Conservation (phyloP, 2,888 invertebrate genomes). For the Cheilosia vernalis region DNA sequence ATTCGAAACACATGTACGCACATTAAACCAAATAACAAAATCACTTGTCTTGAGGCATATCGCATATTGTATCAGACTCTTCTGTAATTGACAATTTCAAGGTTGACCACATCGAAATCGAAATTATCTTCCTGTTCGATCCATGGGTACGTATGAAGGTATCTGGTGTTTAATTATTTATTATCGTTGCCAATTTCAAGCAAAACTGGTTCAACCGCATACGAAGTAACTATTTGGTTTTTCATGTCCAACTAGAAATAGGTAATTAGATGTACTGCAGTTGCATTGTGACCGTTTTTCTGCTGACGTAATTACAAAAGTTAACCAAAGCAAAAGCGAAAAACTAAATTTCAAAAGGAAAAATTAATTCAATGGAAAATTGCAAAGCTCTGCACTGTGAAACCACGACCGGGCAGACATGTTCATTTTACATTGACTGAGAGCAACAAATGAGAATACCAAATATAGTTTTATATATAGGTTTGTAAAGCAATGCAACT, state of each 20-base stretch:
- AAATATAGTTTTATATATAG: constrained; percentile 9
- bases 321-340: constrained; percentile 58
- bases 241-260: constrained; percentile 26
- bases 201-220: constrained; percentile 59
- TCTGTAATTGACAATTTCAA: constrained; percentile 36
- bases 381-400: constrained; percentile 66
- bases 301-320: constrained; percentile 54
- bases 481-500: constrained; percentile 29
- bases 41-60: constrained; percentile 9
- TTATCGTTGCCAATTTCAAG: background rate
- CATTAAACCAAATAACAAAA: constrained; percentile 3
- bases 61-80: background rate
- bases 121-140: constrained; percentile 34
- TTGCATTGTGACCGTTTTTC: constrained; percentile 44
- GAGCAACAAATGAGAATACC: constrained; percentile 45
- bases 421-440: constrained; percentile 32
- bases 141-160: background rate
- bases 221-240: constrained; percentile 41
- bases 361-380: constrained; percentile 74
- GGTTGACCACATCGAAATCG: constrained; percentile 30
- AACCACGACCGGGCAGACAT: constrained; percentile 49
- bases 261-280: constrained; percentile 52
- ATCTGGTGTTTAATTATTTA: constrained; percentile 1
- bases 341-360: constrained; percentile 67
- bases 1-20: background rate